Base-by-base conservation (phyloP, 2,113 vertebrate species). In the Alectura lathami region DNA sequence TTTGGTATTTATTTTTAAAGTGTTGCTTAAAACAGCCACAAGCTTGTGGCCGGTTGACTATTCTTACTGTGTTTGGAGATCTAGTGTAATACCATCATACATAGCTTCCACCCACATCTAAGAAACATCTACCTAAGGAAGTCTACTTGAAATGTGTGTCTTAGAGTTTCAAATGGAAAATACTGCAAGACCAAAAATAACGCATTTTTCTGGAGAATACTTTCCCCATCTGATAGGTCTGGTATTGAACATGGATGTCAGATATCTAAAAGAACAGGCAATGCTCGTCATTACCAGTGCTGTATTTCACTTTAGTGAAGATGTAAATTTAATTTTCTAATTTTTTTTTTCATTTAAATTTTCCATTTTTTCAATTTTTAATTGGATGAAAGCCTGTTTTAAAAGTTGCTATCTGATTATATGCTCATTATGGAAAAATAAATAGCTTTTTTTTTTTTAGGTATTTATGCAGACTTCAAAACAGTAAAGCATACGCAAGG, bases 1-100 rank as follows among this genome's bases (percentile, higher is more conserved):
- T 88, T 86, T 81, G 68, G 24, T 96, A 50, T 78, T 64, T 86
- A 88, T 94, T 96, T 97, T 94, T 80, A 21, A 96, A 95, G 93
- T 77, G 86, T 34, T 88, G 27, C 56, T 88, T 94, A 36, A 75
- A 94, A 42, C 27, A 62, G 27, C 51, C 86, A 78, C 86, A 70
- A 78, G 94, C 40, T 78, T 95, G 86, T 97, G 82, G 93, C 86
- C 79, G 76, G 14, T 92, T 94, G 67, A 82, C 93, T 97, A 27
- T 90, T 66, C 56, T 94, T 67, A 66, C 75, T 87, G 34, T 92
- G 60, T 88, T 68, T 94, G 84, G 72, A 67, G 63, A 89, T 73
- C 67, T 94, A 78, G 68, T 94, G n/a, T 89, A 94, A 27, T 60
- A 90, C 60, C 78, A 67, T 54, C 38, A 72, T 91, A 9, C 22